Base-by-base conservation (phyloP, 1,140 invertebrate genomes). In the Listronotus oregonensis region DNA sequence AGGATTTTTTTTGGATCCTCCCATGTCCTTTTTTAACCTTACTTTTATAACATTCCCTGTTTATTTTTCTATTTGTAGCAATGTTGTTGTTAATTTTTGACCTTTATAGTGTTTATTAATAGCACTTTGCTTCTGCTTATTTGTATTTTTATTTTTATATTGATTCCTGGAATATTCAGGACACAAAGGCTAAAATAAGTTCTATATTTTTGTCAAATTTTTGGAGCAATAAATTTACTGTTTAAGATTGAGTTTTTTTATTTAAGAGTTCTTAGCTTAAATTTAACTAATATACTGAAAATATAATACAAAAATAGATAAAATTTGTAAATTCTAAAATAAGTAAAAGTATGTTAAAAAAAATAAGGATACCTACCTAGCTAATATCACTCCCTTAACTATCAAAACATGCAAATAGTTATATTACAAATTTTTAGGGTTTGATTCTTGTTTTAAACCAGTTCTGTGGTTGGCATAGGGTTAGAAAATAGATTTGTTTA, bases 1-100 rank as follows among this genome's bases (percentile, higher is more conserved):
- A 82, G 80, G 66, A 69, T 18, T 65, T 52, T 59, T 61, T 52
- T 8, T 10, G 17, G 12, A 17, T 12, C 52, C 50, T 34, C 34
- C 31, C 15, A 5, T 40, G 9, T 3, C 42, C 6, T 46, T 49
- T 58, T 58, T 46, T 14, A 47, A 47, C 11, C 39, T 56, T 21
- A 31, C n/a, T 34, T n/a, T 31, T 52, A 8, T 37, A 12, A 52
- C 8, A n/a, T n/a, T 27, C 27, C 47, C 12, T 21, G 47, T 7
- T 18, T 37, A 12, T 37, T 37, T 37, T 37, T 37, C 8, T 37
- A 50, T 15, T 12, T 27, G 47, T 9, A 50, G 27, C 6, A 18
- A 6, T 21, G 9, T 50, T 50, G 3, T 31, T 50, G 17, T 50
- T 27, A 17, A 21, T 11, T 21, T 55, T 2, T 55, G 32, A 55